Conservation (phyloP, 35 echinoderm and acorn worm species). For the Anneissia japonica region DNA sequence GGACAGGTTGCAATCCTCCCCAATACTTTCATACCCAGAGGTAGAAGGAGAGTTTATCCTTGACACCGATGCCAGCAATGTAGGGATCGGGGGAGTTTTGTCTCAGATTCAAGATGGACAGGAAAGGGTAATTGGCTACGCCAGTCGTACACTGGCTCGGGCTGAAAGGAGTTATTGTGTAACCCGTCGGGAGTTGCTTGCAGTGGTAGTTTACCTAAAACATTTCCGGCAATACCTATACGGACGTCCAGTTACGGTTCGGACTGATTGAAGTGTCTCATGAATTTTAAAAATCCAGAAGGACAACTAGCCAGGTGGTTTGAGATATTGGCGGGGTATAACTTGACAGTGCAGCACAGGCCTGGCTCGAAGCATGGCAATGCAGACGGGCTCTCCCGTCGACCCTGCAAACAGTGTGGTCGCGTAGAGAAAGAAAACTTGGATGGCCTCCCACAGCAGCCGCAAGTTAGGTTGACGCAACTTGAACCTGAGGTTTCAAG, state of each 20-base stretch:
- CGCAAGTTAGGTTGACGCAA: too few relatives aligned
- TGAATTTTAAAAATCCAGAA: conserved; percentile 29
- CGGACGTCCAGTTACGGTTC: background rate
- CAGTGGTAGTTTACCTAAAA: background rate
- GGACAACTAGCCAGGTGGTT: conserved; percentile 47
- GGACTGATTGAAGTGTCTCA: background rate
- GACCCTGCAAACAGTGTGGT: conserved; percentile 19
- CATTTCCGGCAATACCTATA: conserved; percentile 15
- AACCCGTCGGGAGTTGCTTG: conserved; percentile 19
- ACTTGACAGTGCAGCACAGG: conserved; percentile 10
- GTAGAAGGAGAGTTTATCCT: conserved; percentile 11
- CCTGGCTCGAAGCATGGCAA: conserved; percentile 4
- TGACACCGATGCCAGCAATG: conserved; percentile 32
- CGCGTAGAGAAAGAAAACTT: too few relatives aligned
- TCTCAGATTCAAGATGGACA: conserved; percentile 26
- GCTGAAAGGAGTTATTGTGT: conserved; percentile 21
- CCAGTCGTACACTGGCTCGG: background rate
- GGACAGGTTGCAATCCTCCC: background rate
- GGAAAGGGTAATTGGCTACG: conserved; percentile 13
- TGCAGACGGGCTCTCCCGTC: conserved; percentile 31
- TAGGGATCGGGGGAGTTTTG: conserved; percentile 7
- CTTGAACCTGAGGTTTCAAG: too few relatives aligned
- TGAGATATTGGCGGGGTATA: conserved; percentile 19
- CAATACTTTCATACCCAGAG: conserved; percentile 24
- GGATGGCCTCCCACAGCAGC: too few relatives aligned